Percentiles rank a stretch among this genome's conserved stretches.
Conservation (phyloP, 2,113 vertebrate genomes). For the Asarcornis scutulata region DNA sequence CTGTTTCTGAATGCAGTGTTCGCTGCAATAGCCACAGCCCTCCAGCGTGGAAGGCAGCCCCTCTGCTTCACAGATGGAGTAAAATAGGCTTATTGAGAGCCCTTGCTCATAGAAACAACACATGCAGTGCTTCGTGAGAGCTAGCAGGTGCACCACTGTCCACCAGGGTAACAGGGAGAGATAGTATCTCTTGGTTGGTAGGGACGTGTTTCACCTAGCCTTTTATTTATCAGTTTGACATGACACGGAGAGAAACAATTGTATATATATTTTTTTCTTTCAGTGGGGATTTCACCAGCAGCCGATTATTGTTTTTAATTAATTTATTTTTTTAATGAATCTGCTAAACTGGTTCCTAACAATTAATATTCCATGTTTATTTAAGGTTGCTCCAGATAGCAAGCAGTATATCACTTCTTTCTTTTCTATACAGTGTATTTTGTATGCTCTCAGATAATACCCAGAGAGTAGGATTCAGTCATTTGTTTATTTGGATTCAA, state of each 20-base stretch:
- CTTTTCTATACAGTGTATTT: not conserved
- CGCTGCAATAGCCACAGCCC: constrained; percentile 56
- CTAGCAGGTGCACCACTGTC: constrained; percentile 64
- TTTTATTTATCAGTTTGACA: constrained; percentile 35
- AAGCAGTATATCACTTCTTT: not conserved
- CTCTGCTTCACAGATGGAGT: constrained; percentile 5
- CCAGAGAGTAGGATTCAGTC: not conserved
- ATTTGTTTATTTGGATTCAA: not conserved
- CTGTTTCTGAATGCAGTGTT: constrained; percentile 63
- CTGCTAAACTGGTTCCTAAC: not conserved
- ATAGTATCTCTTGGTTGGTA: not conserved
- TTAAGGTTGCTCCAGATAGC: not conserved
- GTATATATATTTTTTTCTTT: not conserved
- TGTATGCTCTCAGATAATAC: not conserved
- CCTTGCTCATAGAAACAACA: not conserved
- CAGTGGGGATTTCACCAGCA: not conserved
- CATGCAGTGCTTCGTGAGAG: constrained; percentile 7
- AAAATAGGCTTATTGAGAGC: constrained; percentile 9
- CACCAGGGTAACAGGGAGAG: constrained; percentile 1
- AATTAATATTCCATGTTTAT: not conserved
- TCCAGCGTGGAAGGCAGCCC: constrained; percentile 39
- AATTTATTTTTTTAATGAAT: not conserved
- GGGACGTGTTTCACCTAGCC: constrained; percentile 15
- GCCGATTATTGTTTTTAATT: not conserved
- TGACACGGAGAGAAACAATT: constrained; percentile 14